Evolutionary conservation across 2,797 vertebrate species (phyloP).

Genomic region (Botia kubotai): DNA sequence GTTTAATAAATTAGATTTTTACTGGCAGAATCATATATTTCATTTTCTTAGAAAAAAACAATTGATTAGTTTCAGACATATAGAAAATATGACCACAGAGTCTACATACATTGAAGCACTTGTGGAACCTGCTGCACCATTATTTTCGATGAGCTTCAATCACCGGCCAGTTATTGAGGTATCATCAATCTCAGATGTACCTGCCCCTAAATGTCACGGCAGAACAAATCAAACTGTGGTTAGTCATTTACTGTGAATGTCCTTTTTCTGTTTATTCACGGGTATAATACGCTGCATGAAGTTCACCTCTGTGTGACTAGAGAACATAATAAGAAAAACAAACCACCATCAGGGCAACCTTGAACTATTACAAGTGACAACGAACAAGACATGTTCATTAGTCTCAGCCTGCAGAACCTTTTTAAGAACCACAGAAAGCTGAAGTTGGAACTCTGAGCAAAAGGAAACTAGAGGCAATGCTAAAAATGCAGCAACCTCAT

Average conservation of each 20-base stretch:
- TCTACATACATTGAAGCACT: no score
- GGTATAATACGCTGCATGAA: conserved; percentile 2
- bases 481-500: not conserved
- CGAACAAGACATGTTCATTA: conserved; percentile 39
- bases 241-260: not conserved
- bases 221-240: not conserved
- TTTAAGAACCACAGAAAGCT: conserved; percentile 13
- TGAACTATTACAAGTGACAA: conserved; percentile 34
- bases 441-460: conserved; percentile 17
- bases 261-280: not conserved
- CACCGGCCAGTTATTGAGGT: not conserved
- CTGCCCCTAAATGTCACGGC: not conserved
- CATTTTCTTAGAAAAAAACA: not conserved
- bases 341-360: conserved; percentile 15
- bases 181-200: not conserved
- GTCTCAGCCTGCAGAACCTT: conserved; percentile 18
- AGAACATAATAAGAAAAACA: not conserved
- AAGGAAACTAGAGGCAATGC: conserved; percentile 8
- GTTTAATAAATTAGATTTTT: not conserved
- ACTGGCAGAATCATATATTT: not conserved
- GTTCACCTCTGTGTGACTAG: not conserved
- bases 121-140: no score
- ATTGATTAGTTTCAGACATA: no score
- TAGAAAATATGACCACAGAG: no score
- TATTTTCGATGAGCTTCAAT: not conserved